Evolutionary conservation across 1,140 invertebrate genomes (phyloP).

Genomic region (Drosophila biarmipes): DNA sequence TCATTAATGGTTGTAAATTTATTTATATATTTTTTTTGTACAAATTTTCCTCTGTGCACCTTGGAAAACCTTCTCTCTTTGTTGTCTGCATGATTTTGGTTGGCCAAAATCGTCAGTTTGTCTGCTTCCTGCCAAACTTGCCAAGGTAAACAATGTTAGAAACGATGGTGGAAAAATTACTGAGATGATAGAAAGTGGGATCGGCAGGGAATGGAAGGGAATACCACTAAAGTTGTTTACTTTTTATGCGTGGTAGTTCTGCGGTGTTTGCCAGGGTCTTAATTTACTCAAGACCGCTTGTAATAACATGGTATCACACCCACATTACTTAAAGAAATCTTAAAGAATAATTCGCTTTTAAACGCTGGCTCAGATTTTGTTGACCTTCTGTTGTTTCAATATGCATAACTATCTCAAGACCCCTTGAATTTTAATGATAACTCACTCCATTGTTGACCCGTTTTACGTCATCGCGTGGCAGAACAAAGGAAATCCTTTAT

Average conservation of each 20-base stretch:
- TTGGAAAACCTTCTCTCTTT: constrained; percentile 13
- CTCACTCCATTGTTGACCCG: constrained; percentile 2
- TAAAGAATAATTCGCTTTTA: background rate
- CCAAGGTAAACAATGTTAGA: constrained; percentile 19
- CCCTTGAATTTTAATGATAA: background rate
- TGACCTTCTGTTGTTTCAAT: background rate
- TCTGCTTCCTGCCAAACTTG: constrained; percentile 30
- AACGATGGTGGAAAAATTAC: constrained; percentile 7
- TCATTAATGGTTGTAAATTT: background rate
- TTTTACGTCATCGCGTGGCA: background rate
- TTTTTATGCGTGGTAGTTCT: background rate
- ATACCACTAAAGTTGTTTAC: constrained; percentile 1
- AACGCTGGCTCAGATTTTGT: background rate
- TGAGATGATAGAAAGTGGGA: constrained; percentile 8
- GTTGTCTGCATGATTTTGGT: constrained; percentile 36
- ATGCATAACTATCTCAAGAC: background rate
- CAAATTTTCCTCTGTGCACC: background rate
- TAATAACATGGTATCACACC: background rate
- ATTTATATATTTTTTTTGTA: background rate
- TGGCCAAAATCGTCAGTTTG: constrained; percentile 12
- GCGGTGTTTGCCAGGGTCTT: constrained; percentile 2
- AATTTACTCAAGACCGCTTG: background rate
- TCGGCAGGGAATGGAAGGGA: background rate
- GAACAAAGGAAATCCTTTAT: constrained; percentile 36
- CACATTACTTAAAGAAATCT: background rate